Evolutionary conservation across 2,797 vertebrate species (phyloP).

Genomic region (Sylvia borin): DNA sequence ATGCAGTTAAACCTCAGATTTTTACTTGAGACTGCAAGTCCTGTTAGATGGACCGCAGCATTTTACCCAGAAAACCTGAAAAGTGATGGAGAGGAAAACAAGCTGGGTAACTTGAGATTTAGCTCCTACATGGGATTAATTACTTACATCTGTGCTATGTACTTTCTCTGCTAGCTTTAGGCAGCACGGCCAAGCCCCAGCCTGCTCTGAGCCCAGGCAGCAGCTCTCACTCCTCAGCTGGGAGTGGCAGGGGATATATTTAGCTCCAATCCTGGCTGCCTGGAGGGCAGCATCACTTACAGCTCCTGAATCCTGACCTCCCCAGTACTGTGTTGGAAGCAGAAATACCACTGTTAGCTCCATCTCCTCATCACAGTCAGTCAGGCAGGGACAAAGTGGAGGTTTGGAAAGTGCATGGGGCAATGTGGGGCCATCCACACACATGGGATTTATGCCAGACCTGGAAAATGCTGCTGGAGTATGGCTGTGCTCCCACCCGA

Average conservation of each 20-base stretch:
- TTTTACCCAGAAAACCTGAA: neutral
- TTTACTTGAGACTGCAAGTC: neutral
- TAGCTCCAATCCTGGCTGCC: neutral
- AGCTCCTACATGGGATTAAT: neutral
- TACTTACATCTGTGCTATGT: neutral
- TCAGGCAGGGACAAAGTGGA: neutral
- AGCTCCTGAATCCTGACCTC: accelerated
- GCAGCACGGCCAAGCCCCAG: neutral
- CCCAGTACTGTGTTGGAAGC: neutral
- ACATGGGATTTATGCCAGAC: neutral
- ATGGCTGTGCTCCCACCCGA: accelerated
- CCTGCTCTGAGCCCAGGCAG: neutral
- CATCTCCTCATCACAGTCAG: neutral
- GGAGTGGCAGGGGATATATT: neutral
- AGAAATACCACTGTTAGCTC: neutral
- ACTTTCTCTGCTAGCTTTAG: neutral
- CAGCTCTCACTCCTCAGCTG: neutral
- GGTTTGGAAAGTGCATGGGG: neutral
- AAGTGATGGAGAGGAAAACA: neutral
- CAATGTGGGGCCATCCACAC: accelerated
- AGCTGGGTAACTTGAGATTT: neutral
- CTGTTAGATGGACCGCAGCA: accelerated
- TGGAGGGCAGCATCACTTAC: neutral
- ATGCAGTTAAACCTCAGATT: neutral
- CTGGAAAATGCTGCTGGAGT: accelerated